phyloP scores from a whole-genome alignment of 2,797 vertebrate species.

The Siniperca undulata region DNA sequence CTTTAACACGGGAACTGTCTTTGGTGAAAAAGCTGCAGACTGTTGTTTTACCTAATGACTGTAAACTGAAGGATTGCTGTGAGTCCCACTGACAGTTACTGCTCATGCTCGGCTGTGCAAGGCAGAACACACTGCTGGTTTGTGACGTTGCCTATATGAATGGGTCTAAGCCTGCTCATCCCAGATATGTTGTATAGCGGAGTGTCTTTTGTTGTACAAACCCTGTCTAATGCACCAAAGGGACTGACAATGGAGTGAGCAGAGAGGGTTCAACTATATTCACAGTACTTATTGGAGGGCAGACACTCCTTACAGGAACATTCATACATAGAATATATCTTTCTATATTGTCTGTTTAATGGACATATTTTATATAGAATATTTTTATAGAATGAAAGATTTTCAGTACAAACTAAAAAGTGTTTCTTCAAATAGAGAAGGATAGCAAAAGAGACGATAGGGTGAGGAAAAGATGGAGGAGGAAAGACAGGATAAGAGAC shows the following conservation, averaged over 20 bases:
- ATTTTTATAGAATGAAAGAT: neutral
- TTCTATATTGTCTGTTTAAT: neutral
- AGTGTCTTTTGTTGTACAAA: conserved; percentile 67
- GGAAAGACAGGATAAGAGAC: neutral
- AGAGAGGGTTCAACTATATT: conserved; percentile 37
- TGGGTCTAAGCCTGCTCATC: conserved; percentile 53
- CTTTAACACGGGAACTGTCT: neutral
- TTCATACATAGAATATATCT: neutral
- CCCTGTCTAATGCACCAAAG: conserved; percentile 50
- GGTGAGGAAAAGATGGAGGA: conserved; percentile 15
- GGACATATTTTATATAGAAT: neutral
- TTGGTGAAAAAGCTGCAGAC: neutral
- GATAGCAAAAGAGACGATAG: neutral
- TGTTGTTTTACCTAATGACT: conserved; percentile 11
- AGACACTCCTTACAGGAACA: conserved; percentile 26
- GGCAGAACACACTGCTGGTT: conserved; percentile 1
- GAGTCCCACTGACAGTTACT: conserved; percentile 3
- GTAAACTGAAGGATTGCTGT: conserved; percentile 12
- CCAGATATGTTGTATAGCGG: conserved; percentile 64
- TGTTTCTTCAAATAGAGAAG: neutral
- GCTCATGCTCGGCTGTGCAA: conserved; percentile 9
- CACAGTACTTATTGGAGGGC: conserved; percentile 20
- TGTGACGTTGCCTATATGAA: conserved; percentile 40
- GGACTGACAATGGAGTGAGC: conserved; percentile 36
- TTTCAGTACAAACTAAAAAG: neutral